phyloP scores from a whole-genome alignment of 2,113 vertebrate genomes.

The Apodemus sylvaticus region DNA sequence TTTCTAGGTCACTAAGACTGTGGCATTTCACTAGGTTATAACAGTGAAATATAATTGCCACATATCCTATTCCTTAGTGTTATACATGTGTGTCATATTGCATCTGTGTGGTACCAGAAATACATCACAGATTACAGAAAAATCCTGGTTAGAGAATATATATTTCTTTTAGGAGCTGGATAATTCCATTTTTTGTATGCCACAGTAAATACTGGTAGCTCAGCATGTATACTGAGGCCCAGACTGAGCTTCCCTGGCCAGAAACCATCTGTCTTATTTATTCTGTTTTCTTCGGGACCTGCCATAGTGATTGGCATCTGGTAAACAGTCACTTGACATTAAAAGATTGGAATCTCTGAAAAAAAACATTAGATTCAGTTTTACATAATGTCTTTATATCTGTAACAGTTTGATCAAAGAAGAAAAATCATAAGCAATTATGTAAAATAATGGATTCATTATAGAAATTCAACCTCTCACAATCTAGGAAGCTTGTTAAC shows the following conservation, averaged over 20 bases:
- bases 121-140: conserved; percentile 32
- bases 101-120: conserved; percentile 5
- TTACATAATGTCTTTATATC: conserved; percentile 25
- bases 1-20: conserved; percentile 58
- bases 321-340: conserved; percentile 31
- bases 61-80: conserved; percentile 22
- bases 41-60: conserved; percentile 28
- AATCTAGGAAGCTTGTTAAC: conserved; percentile 28
- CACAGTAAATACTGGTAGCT: not conserved
- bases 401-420: conserved; percentile 45
- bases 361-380: conserved; percentile 38
- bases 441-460: conserved; percentile 38
- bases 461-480: conserved; percentile 19
- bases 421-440: conserved; percentile 45
- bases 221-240: not conserved
- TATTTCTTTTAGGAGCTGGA: conserved; percentile 46
- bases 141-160: not conserved
- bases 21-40: conserved; percentile 8
- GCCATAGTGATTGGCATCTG: conserved; percentile 31
- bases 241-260: conserved; percentile 17
- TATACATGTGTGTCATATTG: not conserved
- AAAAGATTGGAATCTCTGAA: conserved; percentile 40
- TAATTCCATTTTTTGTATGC: conserved; percentile 7
- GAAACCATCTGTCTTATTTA: conserved; percentile 30
- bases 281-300: conserved; percentile 47